Evolutionary conservation across 2,113 vertebrate genomes (phyloP), one percentile per base, ranked within the genome.

Genomic region (Phycodurus eques): DNA sequence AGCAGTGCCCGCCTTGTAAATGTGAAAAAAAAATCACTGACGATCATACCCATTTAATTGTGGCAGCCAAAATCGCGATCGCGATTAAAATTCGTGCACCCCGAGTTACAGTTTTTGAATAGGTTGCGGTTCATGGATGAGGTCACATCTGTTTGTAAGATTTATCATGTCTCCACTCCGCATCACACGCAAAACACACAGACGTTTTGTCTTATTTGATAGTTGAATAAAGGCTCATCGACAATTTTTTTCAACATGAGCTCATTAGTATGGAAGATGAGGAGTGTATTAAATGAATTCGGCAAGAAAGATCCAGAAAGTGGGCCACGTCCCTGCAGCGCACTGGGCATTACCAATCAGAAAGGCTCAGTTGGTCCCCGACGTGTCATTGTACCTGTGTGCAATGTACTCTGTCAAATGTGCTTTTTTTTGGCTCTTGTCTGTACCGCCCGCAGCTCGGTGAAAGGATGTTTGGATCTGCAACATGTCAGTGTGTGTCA

Each of bases 321-420:
- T 53, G 63, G 47, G 43, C 27, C 19, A 35, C 43, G 31, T 56
- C 68, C 56, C 63, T 9, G 35, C 17, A 46, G 59, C 15, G 31
- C 68, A 49, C 67, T 68, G 31, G 56, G 44, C 71, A 59, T 10
- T 71, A 68, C 59, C 64, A 20, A 74, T 77, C 39, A 35, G 63
- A 76, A 67, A 19, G 35, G 39, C 67, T 59, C 35, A 27, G 43
- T 49, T 59, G 57, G 35, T 67, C 61, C 51, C 71, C 22, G 10
- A 5, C 54, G 61, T 47, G 44, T 73, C 71, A 31, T 67, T 19
- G 59, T 74, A 59, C 73, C 70, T 72, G 49, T 67, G 51, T 73
- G 67, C 68, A 69, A 66, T 46, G 46, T 39, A 49, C 76, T 82
- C 35, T 31, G 35, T 70, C 33, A 75, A 70, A 64, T 76, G 68